These are phyloP conservation scores for Hippoglossus stenolepis DNA, from an alignment of 2,113 vertebrate species.

Conservation along the genomic window DNA sequence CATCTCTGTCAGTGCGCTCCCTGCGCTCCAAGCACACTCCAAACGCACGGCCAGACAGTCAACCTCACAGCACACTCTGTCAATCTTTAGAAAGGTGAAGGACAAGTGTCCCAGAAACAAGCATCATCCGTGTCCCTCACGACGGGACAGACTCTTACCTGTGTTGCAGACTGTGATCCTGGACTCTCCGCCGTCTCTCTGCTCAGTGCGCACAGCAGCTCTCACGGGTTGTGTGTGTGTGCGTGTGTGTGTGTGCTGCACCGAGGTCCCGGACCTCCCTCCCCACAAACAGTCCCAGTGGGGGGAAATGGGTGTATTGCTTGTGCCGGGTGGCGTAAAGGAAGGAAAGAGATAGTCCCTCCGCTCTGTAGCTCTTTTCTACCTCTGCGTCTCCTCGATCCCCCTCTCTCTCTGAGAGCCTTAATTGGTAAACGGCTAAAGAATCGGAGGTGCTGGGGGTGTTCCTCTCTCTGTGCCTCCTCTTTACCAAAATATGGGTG, in stretches of 20 bases:
- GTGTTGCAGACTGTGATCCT: slow-evolving; percentile 7
- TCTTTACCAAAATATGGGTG: slow-evolving; percentile 44
- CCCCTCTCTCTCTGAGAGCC: slow-evolving; percentile 53
- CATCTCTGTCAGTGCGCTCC: not conserved
- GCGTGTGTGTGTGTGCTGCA: slow-evolving; percentile 25
- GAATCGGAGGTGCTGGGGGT: slow-evolving; percentile 52
- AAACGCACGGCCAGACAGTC: not conserved
- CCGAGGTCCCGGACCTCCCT: slow-evolving; percentile 68
- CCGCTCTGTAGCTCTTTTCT: slow-evolving; percentile 63
- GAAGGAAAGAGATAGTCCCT: slow-evolving; percentile 73
- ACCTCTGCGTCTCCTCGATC: slow-evolving; percentile 51
- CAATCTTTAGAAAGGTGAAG: not conserved
- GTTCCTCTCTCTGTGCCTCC: slow-evolving; percentile 25
- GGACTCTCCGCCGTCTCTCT: slow-evolving; percentile 30
- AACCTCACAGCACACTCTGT: not conserved
- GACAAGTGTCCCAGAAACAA: not conserved
- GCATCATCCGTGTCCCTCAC: not conserved
- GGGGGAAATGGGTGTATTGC: slow-evolving; percentile 63
- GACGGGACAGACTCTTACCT: slow-evolving; percentile 53
- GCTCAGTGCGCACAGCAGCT: slow-evolving; percentile 54
- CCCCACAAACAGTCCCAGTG: slow-evolving; percentile 70
- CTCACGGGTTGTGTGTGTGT: slow-evolving; percentile 4
- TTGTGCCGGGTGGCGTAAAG: slow-evolving; percentile 42
- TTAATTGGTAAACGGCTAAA: slow-evolving; percentile 78
- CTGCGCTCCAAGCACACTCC: not conserved